Conservation (phyloP, 1,140 invertebrate species). For the Mylabris phalerata region DNA sequence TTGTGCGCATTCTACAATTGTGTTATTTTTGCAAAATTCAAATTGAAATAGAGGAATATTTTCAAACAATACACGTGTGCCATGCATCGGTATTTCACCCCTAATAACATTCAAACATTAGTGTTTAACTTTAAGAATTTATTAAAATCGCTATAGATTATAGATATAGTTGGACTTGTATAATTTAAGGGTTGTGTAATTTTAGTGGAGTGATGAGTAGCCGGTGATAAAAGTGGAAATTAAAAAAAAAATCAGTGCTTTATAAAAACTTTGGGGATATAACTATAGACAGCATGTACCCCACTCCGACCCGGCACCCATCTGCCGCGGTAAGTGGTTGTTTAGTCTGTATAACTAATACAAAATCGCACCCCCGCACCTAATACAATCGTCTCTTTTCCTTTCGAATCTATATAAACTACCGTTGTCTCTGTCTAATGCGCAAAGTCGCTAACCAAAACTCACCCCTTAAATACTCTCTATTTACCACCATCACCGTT, state of each 20-base stretch:
- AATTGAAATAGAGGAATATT: no score
- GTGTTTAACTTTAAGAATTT: no score
- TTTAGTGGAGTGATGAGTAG: conserved; percentile 8
- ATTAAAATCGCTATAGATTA: no score
- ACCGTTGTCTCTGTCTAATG: background rate
- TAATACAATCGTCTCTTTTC: background rate
- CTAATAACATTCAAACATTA: no score
- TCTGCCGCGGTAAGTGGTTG: conserved; percentile 50
- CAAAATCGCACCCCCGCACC: background rate
- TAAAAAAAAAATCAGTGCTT: background rate
- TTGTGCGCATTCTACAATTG: conserved; percentile 13
- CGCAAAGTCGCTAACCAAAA: conserved; percentile 7
- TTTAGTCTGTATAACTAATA: conserved; percentile 8
- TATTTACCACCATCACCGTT: no score
- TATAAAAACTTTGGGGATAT: background rate
- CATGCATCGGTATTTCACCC: background rate
- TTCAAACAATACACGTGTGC: background rate
- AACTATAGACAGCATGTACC: conserved; percentile 47
- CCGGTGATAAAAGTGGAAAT: conserved; percentile 6
- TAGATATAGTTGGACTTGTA: no score
- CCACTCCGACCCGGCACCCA: conserved; percentile 53
- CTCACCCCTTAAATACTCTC: no score
- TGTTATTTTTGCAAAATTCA: no score
- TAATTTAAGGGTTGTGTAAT: background rate
- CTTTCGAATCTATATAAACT: no score